Evolutionary conservation across 2,888 invertebrate genomes (phyloP), one percentile per base, ranked within the genome.

Genomic region (Leptopilina myrica): DNA sequence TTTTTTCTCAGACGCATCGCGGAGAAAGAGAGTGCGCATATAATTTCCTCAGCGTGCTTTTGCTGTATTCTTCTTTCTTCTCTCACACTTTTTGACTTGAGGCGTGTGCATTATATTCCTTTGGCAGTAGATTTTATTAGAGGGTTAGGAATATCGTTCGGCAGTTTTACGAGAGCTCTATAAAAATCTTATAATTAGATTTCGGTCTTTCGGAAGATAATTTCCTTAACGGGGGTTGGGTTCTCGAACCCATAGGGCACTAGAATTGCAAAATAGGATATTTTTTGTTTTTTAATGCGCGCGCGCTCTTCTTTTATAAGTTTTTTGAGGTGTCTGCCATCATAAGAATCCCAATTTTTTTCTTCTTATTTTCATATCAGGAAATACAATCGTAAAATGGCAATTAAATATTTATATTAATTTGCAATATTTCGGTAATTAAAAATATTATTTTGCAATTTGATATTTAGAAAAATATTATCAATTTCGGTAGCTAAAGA

Each of bases 181-280:
- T 91, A 91, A 90, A 91, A 89, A 90, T 91, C 88, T 91, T 86
- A 87, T 91, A 91, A 91, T 91, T 91, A 91, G 91, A 91, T 91
- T 91, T 91, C 83, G 89, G 87, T 90, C 90, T 91, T 91, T 91
- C 83, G 89, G 86, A 91, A 33, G 88, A 88, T 91, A 91, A 91
- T 90, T 90, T 89, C 88, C 89, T 87, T 87, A 84, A 86, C 85
- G 85, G 83, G 85, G 83, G 83, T 64, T 64, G 53, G 73, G 83
- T 79, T 69, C 76, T 33, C 8, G 62, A 62, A 43, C 53, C 33
- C 33, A 33, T 33, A 59, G 46, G 46, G n/a, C 62, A 43, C 62
- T 56, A 56, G 66, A 86, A 86, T 88, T 85, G 85, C 87, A 83
- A 86, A 84, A 83, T 82, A 82, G 81, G 26, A 69, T 69, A 49